phyloP scores from a whole-genome alignment of 2,888 invertebrate genomes.

The Platypus cylindrus region DNA sequence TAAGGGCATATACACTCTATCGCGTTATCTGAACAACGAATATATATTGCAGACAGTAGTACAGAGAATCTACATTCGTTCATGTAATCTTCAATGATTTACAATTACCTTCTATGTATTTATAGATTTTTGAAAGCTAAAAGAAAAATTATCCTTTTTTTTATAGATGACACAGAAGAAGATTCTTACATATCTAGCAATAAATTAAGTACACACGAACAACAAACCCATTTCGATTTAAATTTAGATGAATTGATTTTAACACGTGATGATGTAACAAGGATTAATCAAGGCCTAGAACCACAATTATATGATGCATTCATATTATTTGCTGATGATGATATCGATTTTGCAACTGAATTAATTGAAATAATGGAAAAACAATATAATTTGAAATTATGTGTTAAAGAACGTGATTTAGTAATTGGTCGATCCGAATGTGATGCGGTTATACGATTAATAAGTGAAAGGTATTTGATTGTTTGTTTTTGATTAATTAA shows the following conservation, averaged over 20 bases:
- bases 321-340: constrained; percentile 61
- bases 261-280: constrained; percentile 27
- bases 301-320: constrained; percentile 66
- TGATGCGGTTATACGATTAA: constrained; percentile 57
- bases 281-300: constrained; percentile 19
- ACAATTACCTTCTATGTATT: too few relatives aligned
- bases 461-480: constrained; percentile 52
- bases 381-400: constrained; percentile 53
- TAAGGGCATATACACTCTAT: too few relatives aligned
- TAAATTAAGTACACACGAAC: too few relatives aligned
- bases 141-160: too few relatives aligned
- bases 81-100: too few relatives aligned
- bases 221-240: constrained; percentile 14
- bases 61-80: too few relatives aligned
- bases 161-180: too few relatives aligned
- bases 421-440: constrained; percentile 60
- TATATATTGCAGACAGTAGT: too few relatives aligned
- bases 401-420: constrained; percentile 60
- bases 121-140: too few relatives aligned
- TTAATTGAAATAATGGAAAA: constrained; percentile 49
- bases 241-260: constrained; percentile 25
- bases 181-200: too few relatives aligned
- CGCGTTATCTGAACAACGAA: too few relatives aligned
- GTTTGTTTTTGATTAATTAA: neutral
- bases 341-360: constrained; percentile 54